Evolutionary conservation across 1,140 invertebrate species (phyloP).

Genomic region (Oryctes rhinoceros): DNA sequence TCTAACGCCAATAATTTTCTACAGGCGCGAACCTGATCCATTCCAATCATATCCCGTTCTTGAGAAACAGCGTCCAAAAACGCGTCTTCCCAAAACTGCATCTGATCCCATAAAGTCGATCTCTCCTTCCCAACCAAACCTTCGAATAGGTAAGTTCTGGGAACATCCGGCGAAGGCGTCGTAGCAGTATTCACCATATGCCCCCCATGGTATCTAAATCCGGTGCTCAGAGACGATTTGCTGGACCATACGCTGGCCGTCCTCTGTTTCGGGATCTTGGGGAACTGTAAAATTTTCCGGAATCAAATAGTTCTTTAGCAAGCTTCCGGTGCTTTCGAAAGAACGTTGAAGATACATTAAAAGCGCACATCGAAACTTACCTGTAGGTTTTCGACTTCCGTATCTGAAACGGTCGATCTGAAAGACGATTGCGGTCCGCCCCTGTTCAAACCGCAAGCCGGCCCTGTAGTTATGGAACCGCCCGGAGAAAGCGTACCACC

Average conservation of each 20-base stretch:
- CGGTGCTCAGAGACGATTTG: constrained; percentile 88
- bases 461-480: constrained; percentile 84
- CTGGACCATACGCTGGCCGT: constrained; percentile 92
- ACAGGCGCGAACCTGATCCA: constrained; percentile 81
- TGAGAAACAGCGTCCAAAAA: constrained; percentile 99
- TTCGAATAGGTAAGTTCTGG: constrained; percentile 92
- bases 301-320: constrained; percentile 22
- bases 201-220: constrained; percentile 88
- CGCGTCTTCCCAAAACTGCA: constrained; percentile 99
- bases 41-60: constrained; percentile 98
- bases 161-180: constrained; percentile 84
- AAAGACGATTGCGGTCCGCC: constrained; percentile 71
- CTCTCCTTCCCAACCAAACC: constrained; percentile 74
- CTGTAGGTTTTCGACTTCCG: constrained; percentile 88
- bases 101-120: constrained; percentile 96
- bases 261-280: constrained; percentile 74
- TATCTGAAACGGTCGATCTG: constrained; percentile 91
- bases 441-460: constrained; percentile 68
- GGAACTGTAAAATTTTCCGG: constrained; percentile 64
- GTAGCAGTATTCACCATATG: constrained; percentile 84
- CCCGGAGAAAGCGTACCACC: constrained; percentile 66
- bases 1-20: not conserved
- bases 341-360: constrained; percentile 32
- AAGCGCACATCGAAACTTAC: constrained; percentile 64
- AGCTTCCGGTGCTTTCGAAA: constrained; percentile 17